Base-by-base conservation (phyloP, 2,888 invertebrate genomes). In the Dendrolimus pini region DNA sequence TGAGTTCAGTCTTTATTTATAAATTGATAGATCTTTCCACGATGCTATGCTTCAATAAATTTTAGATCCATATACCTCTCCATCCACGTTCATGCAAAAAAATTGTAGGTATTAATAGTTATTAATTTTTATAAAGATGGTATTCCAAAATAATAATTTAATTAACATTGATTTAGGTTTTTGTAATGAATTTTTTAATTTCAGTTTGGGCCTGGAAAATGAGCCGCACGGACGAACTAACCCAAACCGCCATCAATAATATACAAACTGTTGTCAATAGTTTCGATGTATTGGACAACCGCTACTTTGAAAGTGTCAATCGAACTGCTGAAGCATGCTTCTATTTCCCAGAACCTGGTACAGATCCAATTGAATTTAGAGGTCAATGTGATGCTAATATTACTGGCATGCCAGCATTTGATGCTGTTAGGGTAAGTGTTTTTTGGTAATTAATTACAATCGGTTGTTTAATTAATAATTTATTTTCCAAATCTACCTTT, bases 151-250 rank as follows among this genome's bases (percentile, higher is more conserved):
- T 30, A 30, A 30, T 6, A 30, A 3, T 6, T 30, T 30, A 3
- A 30, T 3, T 30, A 3, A 30, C 30, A 18, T 18, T 18, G 18
- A 18, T 30, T 30, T 30, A 30, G 30, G 30, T 6, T 3, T 6
- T 30, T 30, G 30, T 30, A 30, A 30, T 30, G 6, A 30, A 30
- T 30, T 30, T 30, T 30, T 30, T 3, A 30, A 58, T 62, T 68
- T 14, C 62, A 81, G 82, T 82, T 1, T 67, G 64, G 58, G 75
- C 76, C n/a, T 82, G 82, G 82, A 82, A 80, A 58, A 60, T 82
- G 1, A 77, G 80, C 59, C 72, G 81, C 61, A 65, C 67, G 7
- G 76, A 68, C 54, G 63, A 68, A 41, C 59, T 82, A 13, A 58
- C 74, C 1, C 1, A 58, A 9, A 18, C 53, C 0, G 66, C 69